Base-by-base conservation (phyloP, 2,113 vertebrate species). In the Coryphaenoides rupestris region DNA sequence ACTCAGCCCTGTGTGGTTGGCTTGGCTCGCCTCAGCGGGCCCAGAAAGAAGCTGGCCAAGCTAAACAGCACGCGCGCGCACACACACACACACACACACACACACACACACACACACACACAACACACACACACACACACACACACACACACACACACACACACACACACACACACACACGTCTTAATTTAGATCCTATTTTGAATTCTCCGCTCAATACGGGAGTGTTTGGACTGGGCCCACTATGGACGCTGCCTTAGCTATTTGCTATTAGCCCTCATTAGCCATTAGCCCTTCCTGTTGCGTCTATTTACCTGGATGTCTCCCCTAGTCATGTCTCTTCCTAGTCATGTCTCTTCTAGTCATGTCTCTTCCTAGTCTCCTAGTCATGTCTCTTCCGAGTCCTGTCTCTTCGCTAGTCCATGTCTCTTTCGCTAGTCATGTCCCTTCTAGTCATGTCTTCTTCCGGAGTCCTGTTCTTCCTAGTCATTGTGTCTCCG, bases 171-270 rank as follows among this genome's bases (percentile, higher is more conserved):
- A 47, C 69, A 17, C 21, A 61, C 68, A 59, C 56, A 58, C 46
- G 65, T 75, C 82, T 79, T 78, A 79, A 75, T 80, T 81, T 86
- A 80, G 77, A 75, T 68, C 73, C 69, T 76, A 72, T 78, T 83
- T 68, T n/a, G 56, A 73, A 81, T 78, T 75, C 75, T 72, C 65
- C 71, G 69, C 73, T 50, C 47, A 73, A 76, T 72, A 69, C 76
- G 71, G 69, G 72, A 58, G 22, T 74, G 71, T 75, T n/a, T 83
- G 80, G 73, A 80, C 55, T 72, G 5, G 61, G 75, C 61, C 28
- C 28, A 33, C 2, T 50, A 12, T 50, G 16, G 47, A 50, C 17
- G 15, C 47, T 50, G 47, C 47, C n/a, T n/a, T n/a, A n/a, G n/a
- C n/a, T n/a, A n/a, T 50, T 2, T 5, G 5, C 2, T 50, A 17